Conservation (phyloP, 2,888 invertebrate genomes). For the Lymantria monacha region DNA sequence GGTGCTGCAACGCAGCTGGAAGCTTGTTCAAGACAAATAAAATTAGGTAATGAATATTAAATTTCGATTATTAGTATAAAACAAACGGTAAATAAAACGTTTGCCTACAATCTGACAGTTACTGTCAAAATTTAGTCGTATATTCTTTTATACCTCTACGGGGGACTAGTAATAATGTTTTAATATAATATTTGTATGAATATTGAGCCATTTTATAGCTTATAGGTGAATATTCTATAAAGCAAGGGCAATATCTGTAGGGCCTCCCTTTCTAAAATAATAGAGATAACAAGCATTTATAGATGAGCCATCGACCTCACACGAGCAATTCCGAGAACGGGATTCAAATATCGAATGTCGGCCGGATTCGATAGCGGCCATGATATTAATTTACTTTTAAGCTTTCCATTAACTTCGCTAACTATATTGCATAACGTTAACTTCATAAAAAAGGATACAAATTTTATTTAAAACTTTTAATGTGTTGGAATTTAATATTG, state of each 20-base stretch:
- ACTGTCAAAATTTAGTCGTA: conserved; percentile 4
- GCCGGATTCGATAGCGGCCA: conserved; percentile 36
- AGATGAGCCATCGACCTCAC: conserved; percentile 46
- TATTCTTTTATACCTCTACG: conserved; percentile 1
- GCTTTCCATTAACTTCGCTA: conserved; percentile 40
- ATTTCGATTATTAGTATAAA: conserved; percentile 2
- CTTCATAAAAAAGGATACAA: background rate
- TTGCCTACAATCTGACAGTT: background rate
- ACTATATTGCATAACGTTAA: conserved; percentile 25
- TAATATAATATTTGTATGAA: conserved; percentile 1
- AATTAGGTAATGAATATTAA: conserved; percentile 5
- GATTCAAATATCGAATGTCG: conserved; percentile 57
- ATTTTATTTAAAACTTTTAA: conserved; percentile 3
- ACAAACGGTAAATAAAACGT: background rate
- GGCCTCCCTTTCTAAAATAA: conserved; percentile 27
- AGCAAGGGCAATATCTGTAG: background rate
- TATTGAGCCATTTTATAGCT: conserved; percentile 4
- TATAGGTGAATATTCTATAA: conserved; percentile 1
- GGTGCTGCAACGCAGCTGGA: conserved; percentile 9
- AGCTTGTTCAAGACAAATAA: conserved; percentile 5
- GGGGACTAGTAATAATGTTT: conserved; percentile 1
- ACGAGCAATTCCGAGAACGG: conserved; percentile 45
- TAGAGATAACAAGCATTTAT: conserved; percentile 30
- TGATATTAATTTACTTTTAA: conserved; percentile 53
- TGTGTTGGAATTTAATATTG: background rate